phyloP scores from a whole-genome alignment of 2,888 invertebrate genomes.

The Liodrosophila aerea region DNA sequence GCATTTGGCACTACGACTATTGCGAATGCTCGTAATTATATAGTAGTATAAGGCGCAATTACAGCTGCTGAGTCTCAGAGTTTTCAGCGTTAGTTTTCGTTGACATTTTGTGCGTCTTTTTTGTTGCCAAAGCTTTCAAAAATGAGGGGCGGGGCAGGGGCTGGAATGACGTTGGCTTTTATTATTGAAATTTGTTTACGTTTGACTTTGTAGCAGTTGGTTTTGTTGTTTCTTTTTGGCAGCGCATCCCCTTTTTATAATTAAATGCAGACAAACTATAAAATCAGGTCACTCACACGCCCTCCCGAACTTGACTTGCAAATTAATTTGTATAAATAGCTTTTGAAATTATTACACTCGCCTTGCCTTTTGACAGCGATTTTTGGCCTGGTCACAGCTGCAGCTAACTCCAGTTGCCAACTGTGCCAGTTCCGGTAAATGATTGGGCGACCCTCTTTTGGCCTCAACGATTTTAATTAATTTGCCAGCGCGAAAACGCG shows the following conservation, averaged over 20 bases:
- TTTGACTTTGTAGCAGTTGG: constrained; percentile 37
- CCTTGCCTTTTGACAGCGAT: constrained; percentile 11
- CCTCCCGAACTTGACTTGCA: constrained; percentile 53
- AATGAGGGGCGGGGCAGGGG: constrained; percentile 4
- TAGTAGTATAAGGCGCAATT: constrained; percentile 43
- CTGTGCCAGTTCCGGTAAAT: constrained; percentile 30
- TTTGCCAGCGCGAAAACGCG: constrained; percentile 36
- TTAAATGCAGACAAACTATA: constrained; percentile 66
- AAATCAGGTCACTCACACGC: constrained; percentile 65
- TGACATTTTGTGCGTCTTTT: constrained; percentile 32
- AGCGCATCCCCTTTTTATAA: constrained; percentile 60
- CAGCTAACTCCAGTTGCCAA: constrained; percentile 49
- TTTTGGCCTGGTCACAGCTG: constrained; percentile 56
- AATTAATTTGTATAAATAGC: constrained; percentile 66
- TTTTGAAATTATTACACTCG: constrained; percentile 51
- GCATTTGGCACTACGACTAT: constrained; percentile 9
- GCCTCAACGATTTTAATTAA: constrained; percentile 55
- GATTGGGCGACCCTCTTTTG: constrained; percentile 36
- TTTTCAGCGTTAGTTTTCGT: constrained; percentile 27
- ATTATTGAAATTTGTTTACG: constrained; percentile 71
- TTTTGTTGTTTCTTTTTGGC: constrained; percentile 1
- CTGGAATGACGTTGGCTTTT: constrained; percentile 42
- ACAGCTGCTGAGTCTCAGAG: constrained; percentile 28
- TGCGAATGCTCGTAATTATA: constrained; percentile 36
- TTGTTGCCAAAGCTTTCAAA: constrained; percentile 17